phyloP scores from a whole-genome alignment of 2,888 invertebrate species.

The Zygogramma bicolorata region DNA sequence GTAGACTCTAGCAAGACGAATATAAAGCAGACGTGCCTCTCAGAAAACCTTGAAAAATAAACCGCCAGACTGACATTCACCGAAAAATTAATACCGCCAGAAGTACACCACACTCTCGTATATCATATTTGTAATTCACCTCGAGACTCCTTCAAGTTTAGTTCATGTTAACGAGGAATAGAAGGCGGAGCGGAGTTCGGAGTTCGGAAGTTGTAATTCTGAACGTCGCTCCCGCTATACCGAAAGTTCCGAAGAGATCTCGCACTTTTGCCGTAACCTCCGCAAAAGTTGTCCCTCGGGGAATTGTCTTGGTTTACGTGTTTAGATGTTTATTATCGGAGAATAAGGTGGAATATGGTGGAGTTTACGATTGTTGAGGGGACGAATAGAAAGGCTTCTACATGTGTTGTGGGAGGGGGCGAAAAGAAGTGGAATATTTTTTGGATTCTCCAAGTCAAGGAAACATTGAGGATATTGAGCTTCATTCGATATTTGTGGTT shows the following conservation, averaged over 20 bases:
- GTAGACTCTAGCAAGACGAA: too few relatives aligned
- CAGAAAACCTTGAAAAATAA: neutral
- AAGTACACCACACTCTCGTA: constrained; percentile 4
- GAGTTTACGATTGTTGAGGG: constrained; percentile 25
- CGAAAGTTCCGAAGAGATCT: constrained; percentile 35
- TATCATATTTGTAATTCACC: constrained; percentile 34
- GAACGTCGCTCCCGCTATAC: constrained; percentile 39
- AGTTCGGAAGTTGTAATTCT: constrained; percentile 49
- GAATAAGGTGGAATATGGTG: constrained; percentile 37
- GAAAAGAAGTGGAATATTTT: neutral
- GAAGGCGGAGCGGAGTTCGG: constrained; percentile 30
- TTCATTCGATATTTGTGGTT: too few relatives aligned
- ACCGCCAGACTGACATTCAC: neutral
- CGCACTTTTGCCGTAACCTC: constrained; percentile 45
- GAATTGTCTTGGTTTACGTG: constrained; percentile 55
- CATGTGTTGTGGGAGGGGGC: constrained; percentile 31
- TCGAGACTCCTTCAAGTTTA: constrained; percentile 28
- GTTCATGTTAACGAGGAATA: constrained; percentile 27
- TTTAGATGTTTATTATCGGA: constrained; percentile 50
- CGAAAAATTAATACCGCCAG: neutral
- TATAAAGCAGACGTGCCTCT: neutral
- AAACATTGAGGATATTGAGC: neutral
- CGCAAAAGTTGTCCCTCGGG: constrained; percentile 43
- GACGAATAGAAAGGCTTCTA: constrained; percentile 28
- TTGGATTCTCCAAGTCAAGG: neutral